Conservation (phyloP, 1,140 invertebrate species). For the Drosophila triauraria region DNA sequence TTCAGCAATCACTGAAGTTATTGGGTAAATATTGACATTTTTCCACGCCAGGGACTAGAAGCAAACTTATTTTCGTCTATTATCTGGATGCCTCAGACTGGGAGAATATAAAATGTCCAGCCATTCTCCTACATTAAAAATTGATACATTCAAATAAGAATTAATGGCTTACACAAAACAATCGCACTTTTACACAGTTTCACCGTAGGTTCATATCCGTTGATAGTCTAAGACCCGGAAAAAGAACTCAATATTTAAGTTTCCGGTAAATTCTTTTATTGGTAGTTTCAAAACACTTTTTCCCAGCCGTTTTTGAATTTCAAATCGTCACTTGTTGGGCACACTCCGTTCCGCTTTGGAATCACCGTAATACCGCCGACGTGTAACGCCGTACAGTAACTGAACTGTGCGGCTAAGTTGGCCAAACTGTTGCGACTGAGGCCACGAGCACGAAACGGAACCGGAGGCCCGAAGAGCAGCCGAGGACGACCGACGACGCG, state of each 20-base stretch:
- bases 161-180: slow-evolving; percentile 36
- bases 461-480: slow-evolving; percentile 21
- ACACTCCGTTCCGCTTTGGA: slow-evolving; percentile 22
- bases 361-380: slow-evolving; percentile 55
- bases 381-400: slow-evolving; percentile 74
- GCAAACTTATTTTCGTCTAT: background rate
- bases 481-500: slow-evolving; percentile 19
- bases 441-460: slow-evolving; percentile 19
- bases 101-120: slow-evolving; percentile 1
- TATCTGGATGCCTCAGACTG: background rate
- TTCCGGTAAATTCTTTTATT: background rate
- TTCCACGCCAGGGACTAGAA: background rate
- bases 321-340: slow-evolving; percentile 69
- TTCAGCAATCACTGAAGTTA: background rate
- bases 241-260: slow-evolving; percentile 4
- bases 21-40: background rate
- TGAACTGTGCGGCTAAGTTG: slow-evolving; percentile 52
- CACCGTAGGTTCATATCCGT: slow-evolving; percentile 1
- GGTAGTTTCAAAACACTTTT: slow-evolving; percentile 8
- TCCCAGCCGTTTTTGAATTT: slow-evolving; percentile 12
- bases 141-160: slow-evolving; percentile 18
- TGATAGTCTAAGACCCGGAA: background rate
- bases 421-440: slow-evolving; percentile 69
- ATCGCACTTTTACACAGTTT: slow-evolving; percentile 5
- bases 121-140: background rate